Conservation (phyloP, 2,113 vertebrate genomes). For the Ochotona princeps region DNA sequence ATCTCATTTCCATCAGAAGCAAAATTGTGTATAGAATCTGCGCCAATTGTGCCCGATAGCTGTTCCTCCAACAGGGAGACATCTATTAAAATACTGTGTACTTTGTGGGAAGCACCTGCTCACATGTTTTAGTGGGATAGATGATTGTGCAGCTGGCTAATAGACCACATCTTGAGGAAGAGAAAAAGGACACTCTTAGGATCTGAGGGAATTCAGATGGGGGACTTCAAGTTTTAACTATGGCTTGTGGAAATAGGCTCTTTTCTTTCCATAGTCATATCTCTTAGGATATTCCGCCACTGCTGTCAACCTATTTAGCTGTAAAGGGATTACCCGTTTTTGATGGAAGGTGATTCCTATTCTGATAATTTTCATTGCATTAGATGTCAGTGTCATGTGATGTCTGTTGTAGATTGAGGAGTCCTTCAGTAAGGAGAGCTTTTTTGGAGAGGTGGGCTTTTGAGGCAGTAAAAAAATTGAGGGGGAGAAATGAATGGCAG, state of each 20-base stretch:
- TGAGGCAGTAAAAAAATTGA: background rate
- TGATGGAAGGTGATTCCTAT: background rate
- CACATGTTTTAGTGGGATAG: constrained; percentile 37
- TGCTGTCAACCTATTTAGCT: background rate
- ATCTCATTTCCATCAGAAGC: constrained; percentile 30
- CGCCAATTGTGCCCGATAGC: background rate
- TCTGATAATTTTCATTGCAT: background rate
- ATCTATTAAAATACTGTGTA: background rate
- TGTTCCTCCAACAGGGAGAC: background rate
- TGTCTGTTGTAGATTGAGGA: background rate
- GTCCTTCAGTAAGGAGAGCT: constrained; percentile 52
- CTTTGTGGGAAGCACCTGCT: constrained; percentile 43
- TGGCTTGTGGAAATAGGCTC: constrained; percentile 29
- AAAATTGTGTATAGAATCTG: background rate
- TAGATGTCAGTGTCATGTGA: background rate
- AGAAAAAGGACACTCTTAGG: constrained; percentile 32
- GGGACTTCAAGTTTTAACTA: background rate
- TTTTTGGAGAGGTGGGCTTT: constrained; percentile 67
- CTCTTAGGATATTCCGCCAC: constrained; percentile 10
- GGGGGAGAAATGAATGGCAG: constrained; percentile 47
- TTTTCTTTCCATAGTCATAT: background rate
- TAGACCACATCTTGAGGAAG: background rate
- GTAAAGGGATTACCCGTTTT: background rate
- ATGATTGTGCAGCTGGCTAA: background rate
- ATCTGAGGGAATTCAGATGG: constrained; percentile 40